Percentiles rank a stretch among this genome's conserved stretches.
phyloP scores from a whole-genome alignment of 53 echinoderm and acorn worm genomes.

The Arbacia lixula region DNA sequence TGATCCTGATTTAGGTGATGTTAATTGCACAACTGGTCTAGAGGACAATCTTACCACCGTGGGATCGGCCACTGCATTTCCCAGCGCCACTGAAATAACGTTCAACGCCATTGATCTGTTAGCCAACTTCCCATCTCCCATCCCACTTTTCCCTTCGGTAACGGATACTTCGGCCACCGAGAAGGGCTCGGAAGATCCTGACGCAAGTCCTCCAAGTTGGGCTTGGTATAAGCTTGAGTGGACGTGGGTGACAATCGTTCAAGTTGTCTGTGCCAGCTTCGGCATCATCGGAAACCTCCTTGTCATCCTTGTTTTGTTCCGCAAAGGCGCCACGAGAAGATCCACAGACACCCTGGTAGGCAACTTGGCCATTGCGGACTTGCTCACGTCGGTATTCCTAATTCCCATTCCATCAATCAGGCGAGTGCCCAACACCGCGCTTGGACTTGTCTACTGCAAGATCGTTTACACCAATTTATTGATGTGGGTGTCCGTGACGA shows the following conservation, averaged over 20 bases:
- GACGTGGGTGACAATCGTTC: slow-evolving; percentile 6
- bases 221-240: not conserved
- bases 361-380: slow-evolving; percentile 4
- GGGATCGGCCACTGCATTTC: too few relatives aligned
- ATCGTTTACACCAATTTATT: not conserved
- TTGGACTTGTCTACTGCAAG: slow-evolving; percentile 16
- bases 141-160: too few relatives aligned
- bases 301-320: not conserved
- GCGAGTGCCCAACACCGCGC: not conserved
- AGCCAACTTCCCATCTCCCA: too few relatives aligned
- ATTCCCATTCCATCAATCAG: slow-evolving; percentile 24
- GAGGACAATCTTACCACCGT: too few relatives aligned
- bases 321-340: not conserved
- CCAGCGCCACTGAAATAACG: too few relatives aligned
- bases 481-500: slow-evolving; percentile 6
- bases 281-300: slow-evolving; percentile 31
- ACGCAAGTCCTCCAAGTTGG: too few relatives aligned
- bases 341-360: slow-evolving; percentile 35
- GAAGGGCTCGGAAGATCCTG: too few relatives aligned
- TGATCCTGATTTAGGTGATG: too few relatives aligned
- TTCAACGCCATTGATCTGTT: too few relatives aligned
- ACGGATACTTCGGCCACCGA: too few relatives aligned
- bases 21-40: too few relatives aligned
- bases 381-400: slow-evolving; percentile 12
- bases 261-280: not conserved